Evolutionary conservation across 2,113 vertebrate species (phyloP), one percentile per base, ranked within the genome.

Genomic region (Gavialis gangeticus): DNA sequence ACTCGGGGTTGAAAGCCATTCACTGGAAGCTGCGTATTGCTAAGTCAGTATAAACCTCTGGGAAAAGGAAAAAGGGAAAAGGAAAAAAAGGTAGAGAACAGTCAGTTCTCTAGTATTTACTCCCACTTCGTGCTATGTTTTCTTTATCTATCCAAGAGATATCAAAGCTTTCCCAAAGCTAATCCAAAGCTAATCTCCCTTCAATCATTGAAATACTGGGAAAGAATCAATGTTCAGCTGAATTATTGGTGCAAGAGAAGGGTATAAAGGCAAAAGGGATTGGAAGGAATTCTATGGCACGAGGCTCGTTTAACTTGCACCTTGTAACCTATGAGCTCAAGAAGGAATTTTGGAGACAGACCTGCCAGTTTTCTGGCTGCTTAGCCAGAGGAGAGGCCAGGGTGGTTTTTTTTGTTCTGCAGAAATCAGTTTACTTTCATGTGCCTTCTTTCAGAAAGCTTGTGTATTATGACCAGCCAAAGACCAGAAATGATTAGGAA

Each of bases 81-180:
- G n/a, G 28, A 75, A 16, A 69, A 71, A 69, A 37, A 30, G 34
- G 62, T 75, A 58, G 55, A 18, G 54, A 14, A 76, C 10, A 37
- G 25, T 15, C 37, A 15, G 6, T 27, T 14, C 15, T 82, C 82
- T 8, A 6, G 55, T 11, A 55, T 30, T 77, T 28, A 10, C 1
- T 0, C 0, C n/a, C 27, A 55, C 2, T 7, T 12, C 37, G 37
- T 28, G 25, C 55, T 5, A 55, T 25, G 3, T 54, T 88, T 34
- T 27, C n/a, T 80, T 67, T 60, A n/a, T 10, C 67, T 5, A n/a
- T 15, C 6, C 19, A 76, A 60, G 78, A 75, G 18, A 22, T n/a
- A 57, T 18, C 46, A 34, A 73, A 67, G 9, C 27, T 60, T 80
- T 78, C 75, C 34, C 46, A 63, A 83, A 90, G 46, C 24, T 4